Base-by-base conservation (phyloP, 2,797 vertebrate genomes). In the Silurus lanzhouensis region DNA sequence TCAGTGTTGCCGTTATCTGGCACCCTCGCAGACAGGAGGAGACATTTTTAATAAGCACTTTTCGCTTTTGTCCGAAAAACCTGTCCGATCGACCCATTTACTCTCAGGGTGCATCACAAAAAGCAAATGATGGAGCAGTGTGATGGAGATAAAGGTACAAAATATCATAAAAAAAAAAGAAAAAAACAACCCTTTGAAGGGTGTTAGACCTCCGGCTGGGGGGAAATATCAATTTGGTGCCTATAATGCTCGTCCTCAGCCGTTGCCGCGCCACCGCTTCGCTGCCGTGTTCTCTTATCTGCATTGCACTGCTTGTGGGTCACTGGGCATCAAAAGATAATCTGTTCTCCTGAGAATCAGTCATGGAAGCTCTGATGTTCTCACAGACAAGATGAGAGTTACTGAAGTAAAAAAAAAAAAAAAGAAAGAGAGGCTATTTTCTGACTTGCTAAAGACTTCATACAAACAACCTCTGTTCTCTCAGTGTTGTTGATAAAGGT, bases 81-180 rank as follows among this genome's bases (percentile, higher is more conserved):
- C 84, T 86, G 89, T 90, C 89, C 83, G 81, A 83, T 90, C 87
- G 83, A 89, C 80, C 85, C 85, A 87, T 88, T 88, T 87, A 77
- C 82, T 72, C 82, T 85, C 85, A 10, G 19, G 82, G 48, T 77
- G 83, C 61, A 38, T 25, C 58, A 85, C 84, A 82, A 81, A 85
- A 89, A 90, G 87, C 82, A 75, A 64, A 83, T 64, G 85, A 87
- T 67, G 83, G 82, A 84, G 83, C 52, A 70, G 79, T 38, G 64
- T 80, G 79, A 74, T 87, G 71, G 64, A 87, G 89, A 91, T 89
- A 88, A 91, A 91, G 85, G 86, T 88, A 77, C 86, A 83, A 83
- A 74, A 55, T 57, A 84, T 81, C 85, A 87, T 90, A 86, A 89
- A 52, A 52, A 52, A 7, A 52, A 52, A 52, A 52, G 0, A 9